Percentiles rank a stretch among this genome's conserved stretches.
These are phyloP conservation scores for Hozukius guyotensis DNA, from an alignment of 2,797 vertebrate species.

Conservation along the genomic window DNA sequence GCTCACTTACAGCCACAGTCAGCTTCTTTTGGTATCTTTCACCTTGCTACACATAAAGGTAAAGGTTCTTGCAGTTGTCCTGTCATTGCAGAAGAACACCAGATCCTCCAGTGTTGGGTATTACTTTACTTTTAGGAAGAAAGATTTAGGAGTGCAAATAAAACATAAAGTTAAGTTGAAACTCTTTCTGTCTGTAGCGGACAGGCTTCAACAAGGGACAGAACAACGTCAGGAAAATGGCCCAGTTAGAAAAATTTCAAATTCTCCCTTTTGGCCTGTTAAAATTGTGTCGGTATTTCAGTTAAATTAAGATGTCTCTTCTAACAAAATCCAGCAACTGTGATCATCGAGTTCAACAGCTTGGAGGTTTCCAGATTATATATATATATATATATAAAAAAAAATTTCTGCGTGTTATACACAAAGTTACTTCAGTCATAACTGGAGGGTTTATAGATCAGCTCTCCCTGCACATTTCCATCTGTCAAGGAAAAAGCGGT, in stretches of 20 bases:
- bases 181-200: neutral
- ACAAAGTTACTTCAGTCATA: slow-evolving; percentile 47
- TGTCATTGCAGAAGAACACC: slow-evolving; percentile 8
- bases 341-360: slow-evolving; percentile 15
- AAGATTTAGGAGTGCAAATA: slow-evolving; percentile 7
- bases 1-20: slow-evolving; percentile 40
- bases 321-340: slow-evolving; percentile 16
- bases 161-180: slow-evolving; percentile 9
- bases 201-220: slow-evolving; percentile 19
- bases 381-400: neutral
- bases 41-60: slow-evolving; percentile 18
- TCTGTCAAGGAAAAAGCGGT: slow-evolving; percentile 49
- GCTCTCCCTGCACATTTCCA: slow-evolving; percentile 40
- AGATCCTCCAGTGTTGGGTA: neutral
- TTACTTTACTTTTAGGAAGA: neutral
- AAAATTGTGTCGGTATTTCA: slow-evolving; percentile 14
- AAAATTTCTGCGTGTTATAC: slow-evolving; percentile 3
- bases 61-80: neutral
- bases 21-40: slow-evolving; percentile 33
- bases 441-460: slow-evolving; percentile 48
- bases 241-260: slow-evolving; percentile 41
- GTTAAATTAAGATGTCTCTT: slow-evolving; percentile 7
- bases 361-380: slow-evolving; percentile 11
- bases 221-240: slow-evolving; percentile 1
- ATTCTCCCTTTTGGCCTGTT: slow-evolving; percentile 31